A percentile compares a stretch with the other conserved stretches of the same genome.
phyloP scores from a whole-genome alignment of 2,113 vertebrate genomes.

The Parus major region DNA sequence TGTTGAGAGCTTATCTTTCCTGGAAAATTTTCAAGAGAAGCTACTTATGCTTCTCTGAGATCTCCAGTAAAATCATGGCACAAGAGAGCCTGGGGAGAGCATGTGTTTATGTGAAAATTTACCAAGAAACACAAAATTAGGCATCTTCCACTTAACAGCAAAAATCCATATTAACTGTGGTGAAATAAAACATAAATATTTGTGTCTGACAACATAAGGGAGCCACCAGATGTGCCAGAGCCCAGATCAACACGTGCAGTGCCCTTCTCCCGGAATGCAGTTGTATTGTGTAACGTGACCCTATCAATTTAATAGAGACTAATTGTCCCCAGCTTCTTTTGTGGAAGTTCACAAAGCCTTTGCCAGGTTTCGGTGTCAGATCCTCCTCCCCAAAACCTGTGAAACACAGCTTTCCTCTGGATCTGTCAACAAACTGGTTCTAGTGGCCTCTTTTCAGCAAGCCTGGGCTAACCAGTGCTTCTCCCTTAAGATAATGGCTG shows the following conservation, averaged over 20 bases:
- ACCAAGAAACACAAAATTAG: not conserved
- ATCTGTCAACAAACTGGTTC: not conserved
- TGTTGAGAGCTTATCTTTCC: not conserved
- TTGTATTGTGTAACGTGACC: not conserved
- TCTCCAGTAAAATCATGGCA: not conserved
- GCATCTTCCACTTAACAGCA: not conserved
- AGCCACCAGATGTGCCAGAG: not conserved
- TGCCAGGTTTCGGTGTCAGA: not conserved
- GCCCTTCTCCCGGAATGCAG: not conserved
- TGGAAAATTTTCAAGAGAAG: not conserved
- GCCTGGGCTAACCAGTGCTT: not conserved
- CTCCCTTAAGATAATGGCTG: not conserved
- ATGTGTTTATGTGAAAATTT: not conserved
- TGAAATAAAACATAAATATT: not conserved
- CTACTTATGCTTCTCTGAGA: not conserved
- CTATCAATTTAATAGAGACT: slow-evolving; percentile 35
- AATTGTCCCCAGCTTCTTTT: not conserved
- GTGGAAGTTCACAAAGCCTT: slow-evolving; percentile 13
- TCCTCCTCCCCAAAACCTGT: not conserved
- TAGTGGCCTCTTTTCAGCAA: not conserved
- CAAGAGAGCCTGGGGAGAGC: not conserved
- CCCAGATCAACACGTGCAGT: not conserved
- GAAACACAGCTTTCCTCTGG: not conserved
- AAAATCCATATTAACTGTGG: not conserved
- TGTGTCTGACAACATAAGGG: not conserved